These are phyloP conservation scores for Prinia subflava DNA, from an alignment of 2,113 vertebrate species.

Conservation along the genomic window DNA sequence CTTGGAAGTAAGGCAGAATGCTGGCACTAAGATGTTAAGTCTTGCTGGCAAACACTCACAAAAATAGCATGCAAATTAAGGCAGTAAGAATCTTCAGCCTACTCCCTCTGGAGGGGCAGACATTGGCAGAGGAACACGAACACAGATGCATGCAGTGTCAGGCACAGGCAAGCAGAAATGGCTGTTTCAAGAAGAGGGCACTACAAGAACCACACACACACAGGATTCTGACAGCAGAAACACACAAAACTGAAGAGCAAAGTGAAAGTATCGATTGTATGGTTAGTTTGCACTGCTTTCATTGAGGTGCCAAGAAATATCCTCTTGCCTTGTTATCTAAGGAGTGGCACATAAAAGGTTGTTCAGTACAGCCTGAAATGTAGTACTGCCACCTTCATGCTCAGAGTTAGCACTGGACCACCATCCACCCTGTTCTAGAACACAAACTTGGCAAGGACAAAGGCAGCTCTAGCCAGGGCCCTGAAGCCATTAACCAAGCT, in stretches of 20 bases:
- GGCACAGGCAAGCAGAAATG: not conserved
- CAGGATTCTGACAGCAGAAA: not conserved
- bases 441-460: not conserved
- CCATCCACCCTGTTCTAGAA: not conserved
- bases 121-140: not conserved
- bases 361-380: not conserved
- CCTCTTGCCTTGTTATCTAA: not conserved
- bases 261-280: not conserved
- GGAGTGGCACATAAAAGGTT: not conserved
- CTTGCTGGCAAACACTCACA: slow-evolving; percentile 24
- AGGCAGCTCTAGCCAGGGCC: not conserved
- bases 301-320: not conserved
- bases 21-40: not conserved
- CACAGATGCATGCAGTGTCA: slow-evolving; percentile 14
- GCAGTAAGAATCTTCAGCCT: slow-evolving; percentile 34
- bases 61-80: slow-evolving; percentile 18
- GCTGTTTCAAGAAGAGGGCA: not conserved
- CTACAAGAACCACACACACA: not conserved
- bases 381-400: not conserved
- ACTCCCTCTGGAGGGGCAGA: not conserved
- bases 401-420: not conserved
- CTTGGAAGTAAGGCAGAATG: not conserved
- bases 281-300: not conserved
- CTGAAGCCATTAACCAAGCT: not conserved
- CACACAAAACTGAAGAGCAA: not conserved